Base-by-base conservation (phyloP, 2,113 vertebrate species). In the Pygoscelis adeliae region DNA sequence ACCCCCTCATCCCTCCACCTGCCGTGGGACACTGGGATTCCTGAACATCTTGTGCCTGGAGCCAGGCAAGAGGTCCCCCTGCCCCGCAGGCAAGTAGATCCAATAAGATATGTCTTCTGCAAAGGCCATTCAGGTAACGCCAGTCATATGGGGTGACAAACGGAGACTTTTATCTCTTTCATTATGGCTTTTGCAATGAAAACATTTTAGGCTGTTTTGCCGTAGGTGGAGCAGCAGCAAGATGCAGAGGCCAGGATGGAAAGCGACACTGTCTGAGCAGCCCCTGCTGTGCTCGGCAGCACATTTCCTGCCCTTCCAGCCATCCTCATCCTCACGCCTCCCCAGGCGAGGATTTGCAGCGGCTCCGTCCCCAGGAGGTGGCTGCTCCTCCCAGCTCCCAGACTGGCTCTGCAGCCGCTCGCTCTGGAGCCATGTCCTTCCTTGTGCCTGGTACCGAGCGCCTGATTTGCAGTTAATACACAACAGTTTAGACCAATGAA, bases 401-500 rank as follows among this genome's bases (percentile, higher is more conserved):
- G 52, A 11, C 44, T 12, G 40, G 5, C 36, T 83, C 62, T 0
- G 2, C 3, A 1, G 21, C 67, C 3, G 0, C 44, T 84, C 0
- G 1, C 58, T 89, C 70, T 0, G 1, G 40, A 25, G 49, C 72
- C 2, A 1, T 1, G 9, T 78, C 56, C 32, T 69, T 44, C 50
- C 30, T 16, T 11, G 26, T 67, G 73, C 71, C 59, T 20, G 5
- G 40, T 30, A 15, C 27, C 1, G 1, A 53, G 86, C 30, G 5
- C 27, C 55, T 23, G 9, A 2, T 76, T 27, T 21, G 20, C 44
- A 21, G 15, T 25, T 82, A 44, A 49, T 38, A 13, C 10, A 14
- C 52, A 40, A 9, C 70, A 77, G n/a, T 2, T 49, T 2, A 63
- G 66, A 44, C 59, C 63, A n/a, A 23, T 14, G 44, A 27, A 62